A percentile compares a stretch with the other conserved stretches of the same genome.
Evolutionary conservation across 30 jellyfish, hydroid and myxozoan species (phyloP).

Genomic region (Hydra vulgaris): DNA sequence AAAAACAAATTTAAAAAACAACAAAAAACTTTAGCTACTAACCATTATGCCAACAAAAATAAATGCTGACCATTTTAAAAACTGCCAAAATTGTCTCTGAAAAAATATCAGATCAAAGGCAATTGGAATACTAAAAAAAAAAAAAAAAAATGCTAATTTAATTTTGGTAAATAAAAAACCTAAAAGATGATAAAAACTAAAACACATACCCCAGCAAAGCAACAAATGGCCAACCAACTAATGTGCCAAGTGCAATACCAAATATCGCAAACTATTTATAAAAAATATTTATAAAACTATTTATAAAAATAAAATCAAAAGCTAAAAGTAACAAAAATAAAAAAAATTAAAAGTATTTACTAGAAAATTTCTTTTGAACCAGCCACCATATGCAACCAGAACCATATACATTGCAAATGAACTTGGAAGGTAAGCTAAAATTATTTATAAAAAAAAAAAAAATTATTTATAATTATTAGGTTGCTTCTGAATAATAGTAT

Average conservation of each 20-base stretch:
- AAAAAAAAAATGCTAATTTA: no score
- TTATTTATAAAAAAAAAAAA: not conserved
- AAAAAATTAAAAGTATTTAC: conserved; percentile 28
- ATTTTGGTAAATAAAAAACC: no score
- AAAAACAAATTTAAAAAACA: not conserved
- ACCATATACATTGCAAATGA: conserved; percentile 85
- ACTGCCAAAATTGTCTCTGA: conserved; percentile 50
- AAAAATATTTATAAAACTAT: not conserved
- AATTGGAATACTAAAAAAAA: conserved; percentile 59
- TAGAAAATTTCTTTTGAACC: conserved; percentile 63
- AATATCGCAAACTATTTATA: conserved; percentile 65
- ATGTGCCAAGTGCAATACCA: conserved; percentile 85
- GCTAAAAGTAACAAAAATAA: not conserved
- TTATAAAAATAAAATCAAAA: not conserved
- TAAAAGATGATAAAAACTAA: not conserved
- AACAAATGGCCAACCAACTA: conserved; percentile 98
- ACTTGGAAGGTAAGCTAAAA: conserved; percentile 89
- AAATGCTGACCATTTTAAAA: conserved; percentile 73
- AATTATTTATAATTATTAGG: not conserved
- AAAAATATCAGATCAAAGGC: conserved; percentile 63
- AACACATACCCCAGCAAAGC: conserved; percentile 69
- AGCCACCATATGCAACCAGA: conserved; percentile 90
- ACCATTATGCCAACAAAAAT: conserved; percentile 88
- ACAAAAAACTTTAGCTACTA: not conserved
- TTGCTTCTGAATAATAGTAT: not conserved